Evolutionary conservation across 2,888 invertebrate genomes (phyloP).

Genomic region (Zygaena filipendulae): DNA sequence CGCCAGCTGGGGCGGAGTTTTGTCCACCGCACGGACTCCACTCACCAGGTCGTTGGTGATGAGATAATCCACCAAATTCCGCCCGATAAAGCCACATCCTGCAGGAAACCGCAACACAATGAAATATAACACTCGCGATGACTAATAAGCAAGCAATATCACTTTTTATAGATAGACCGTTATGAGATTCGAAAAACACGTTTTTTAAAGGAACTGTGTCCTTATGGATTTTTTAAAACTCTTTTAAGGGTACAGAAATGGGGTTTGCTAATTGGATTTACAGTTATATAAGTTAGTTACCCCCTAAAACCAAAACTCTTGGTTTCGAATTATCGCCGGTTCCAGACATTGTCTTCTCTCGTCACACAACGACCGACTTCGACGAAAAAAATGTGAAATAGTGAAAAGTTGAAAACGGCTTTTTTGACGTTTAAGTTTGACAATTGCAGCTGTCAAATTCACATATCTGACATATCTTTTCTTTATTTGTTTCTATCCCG

Average conservation of each 20-base stretch:
- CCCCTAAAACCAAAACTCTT: slow-evolving; percentile 58
- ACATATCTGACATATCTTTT: too few species aligned
- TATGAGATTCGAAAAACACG: slow-evolving; percentile 34
- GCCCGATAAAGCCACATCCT: slow-evolving; percentile 96
- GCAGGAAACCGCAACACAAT: slow-evolving; percentile 28
- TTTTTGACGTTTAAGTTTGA: too few species aligned
- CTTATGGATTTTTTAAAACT: too few species aligned
- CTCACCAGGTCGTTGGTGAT: slow-evolving; percentile 80
- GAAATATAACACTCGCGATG: slow-evolving; percentile 35
- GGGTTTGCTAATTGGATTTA: too few species aligned
- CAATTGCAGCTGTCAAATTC: too few species aligned
- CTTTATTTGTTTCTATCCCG: too few species aligned
- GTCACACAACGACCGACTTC: slow-evolving; percentile 5
- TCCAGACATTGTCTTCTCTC: slow-evolving; percentile 39
- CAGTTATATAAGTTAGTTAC: slow-evolving; percentile 26
- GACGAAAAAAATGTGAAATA: too few species aligned
- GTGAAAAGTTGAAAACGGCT: too few species aligned
- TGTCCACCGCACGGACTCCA: slow-evolving; percentile 85
- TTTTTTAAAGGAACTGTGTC: too few species aligned
- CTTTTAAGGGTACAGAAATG: too few species aligned
- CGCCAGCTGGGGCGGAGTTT: slow-evolving; percentile 93
- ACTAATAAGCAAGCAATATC: slow-evolving; percentile 30
- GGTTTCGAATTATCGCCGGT: slow-evolving; percentile 60
- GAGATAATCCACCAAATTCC: slow-evolving; percentile 86
- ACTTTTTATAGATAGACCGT: slow-evolving; percentile 41